Percentiles rank a stretch among this genome's conserved stretches.
These are phyloP conservation scores for Andricus grossulariae DNA, from an alignment of 1,140 invertebrate species.

Conservation along the genomic window DNA sequence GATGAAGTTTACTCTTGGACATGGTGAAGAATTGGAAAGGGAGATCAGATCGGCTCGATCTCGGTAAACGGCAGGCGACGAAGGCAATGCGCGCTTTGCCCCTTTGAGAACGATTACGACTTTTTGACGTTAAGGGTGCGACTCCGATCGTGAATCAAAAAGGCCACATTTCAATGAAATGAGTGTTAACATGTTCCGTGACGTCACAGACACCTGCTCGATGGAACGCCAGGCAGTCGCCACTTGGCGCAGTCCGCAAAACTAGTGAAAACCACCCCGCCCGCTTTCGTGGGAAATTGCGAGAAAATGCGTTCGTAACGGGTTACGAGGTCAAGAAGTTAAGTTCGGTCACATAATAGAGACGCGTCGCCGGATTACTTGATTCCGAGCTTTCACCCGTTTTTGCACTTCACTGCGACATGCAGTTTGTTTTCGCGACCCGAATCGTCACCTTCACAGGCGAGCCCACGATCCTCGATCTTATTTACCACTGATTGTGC, in stretches of 20 bases:
- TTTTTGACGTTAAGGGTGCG: background rate
- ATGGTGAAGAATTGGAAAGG: conserved; percentile 64
- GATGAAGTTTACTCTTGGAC: conserved; percentile 83
- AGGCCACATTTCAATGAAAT: conserved; percentile 49
- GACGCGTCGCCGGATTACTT: background rate
- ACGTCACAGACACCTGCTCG: conserved; percentile 50
- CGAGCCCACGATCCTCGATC: background rate
- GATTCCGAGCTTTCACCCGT: background rate
- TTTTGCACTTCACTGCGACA: conserved; percentile 11
- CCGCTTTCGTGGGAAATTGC: no score
- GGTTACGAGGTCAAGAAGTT: background rate
- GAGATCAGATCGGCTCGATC: background rate
- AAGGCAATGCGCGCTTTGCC: background rate
- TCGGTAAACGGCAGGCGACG: background rate
- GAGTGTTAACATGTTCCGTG: conserved; percentile 48
- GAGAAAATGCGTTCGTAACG: background rate
- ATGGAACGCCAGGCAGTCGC: background rate
- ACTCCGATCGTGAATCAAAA: conserved; percentile 43
- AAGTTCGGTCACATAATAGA: background rate
- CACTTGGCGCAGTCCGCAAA: conserved; percentile 9
- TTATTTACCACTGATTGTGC: background rate
- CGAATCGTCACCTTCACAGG: background rate
- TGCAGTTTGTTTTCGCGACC: conserved; percentile 22
- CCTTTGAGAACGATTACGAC: background rate
- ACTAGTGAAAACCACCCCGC: conserved; percentile 1